These are phyloP conservation scores for Cyanoderma ruficeps DNA, from an alignment of 2,113 vertebrate genomes.

Conservation along the genomic window DNA sequence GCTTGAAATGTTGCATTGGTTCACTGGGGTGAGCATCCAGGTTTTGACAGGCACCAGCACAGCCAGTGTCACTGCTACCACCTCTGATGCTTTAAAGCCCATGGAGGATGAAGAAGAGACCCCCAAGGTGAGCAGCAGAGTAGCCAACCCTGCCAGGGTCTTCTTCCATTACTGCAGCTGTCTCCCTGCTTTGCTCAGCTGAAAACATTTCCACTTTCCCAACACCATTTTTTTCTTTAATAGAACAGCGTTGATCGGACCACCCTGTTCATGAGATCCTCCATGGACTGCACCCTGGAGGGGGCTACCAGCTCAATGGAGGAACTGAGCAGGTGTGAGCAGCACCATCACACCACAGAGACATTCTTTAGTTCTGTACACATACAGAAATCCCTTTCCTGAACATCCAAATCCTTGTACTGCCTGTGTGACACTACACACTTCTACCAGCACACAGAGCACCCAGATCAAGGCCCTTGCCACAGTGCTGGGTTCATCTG, in stretches of 20 bases:
- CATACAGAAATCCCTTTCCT: neutral
- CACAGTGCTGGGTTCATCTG: fast-evolving
- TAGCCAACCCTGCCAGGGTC: neutral
- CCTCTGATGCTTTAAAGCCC: neutral
- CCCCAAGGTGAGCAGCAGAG: fast-evolving
- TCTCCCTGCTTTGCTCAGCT: neutral
- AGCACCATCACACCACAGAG: neutral
- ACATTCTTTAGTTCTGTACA: neutral
- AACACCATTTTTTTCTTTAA: neutral
- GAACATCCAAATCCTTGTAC: neutral
- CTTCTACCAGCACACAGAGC: neutral
- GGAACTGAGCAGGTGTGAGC: fast-evolving
- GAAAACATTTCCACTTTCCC: neutral
- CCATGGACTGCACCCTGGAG: neutral
- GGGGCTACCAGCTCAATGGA: neutral
- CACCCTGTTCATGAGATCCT: neutral
- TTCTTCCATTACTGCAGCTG: neutral
- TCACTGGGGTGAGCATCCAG: fast-evolving
- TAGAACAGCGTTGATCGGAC: fast-evolving
- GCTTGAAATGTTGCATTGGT: neutral
- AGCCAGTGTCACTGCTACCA: neutral
- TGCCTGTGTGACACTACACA: neutral
- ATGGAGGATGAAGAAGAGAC: neutral
- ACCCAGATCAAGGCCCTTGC: neutral
- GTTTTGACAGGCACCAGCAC: neutral